Base-by-base conservation (phyloP, 2,113 vertebrate genomes). In the Parotia lawesii region DNA sequence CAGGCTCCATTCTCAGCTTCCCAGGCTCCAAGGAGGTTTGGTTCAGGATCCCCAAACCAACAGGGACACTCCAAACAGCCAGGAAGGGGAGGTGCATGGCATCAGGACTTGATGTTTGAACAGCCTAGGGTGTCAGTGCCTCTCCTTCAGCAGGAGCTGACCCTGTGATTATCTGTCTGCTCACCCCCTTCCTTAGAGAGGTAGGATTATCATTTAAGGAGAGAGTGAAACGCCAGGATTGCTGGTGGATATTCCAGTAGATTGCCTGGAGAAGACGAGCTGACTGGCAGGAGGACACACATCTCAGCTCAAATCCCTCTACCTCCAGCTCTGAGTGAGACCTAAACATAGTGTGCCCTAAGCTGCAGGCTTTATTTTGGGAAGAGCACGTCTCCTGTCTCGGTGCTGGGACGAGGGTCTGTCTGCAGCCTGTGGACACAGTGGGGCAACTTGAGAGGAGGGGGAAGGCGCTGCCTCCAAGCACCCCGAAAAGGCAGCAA, bases 51-150 rank as follows among this genome's bases (percentile, higher is more conserved):
- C 24, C 27, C 48, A 62, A n/a, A 42, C 23, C 44, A 28, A 11
- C 3, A 1, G 33, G 28, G 20, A 54, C 37, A 48, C 25, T 37
- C 83, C 54, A 69, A 5, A 31, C n/a, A 57, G 27, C 24, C 18
- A 12, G 40, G 58, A 50, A 61, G 23, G 47, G 69, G 48, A 72
- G 11, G 27, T 78, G 21, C 23, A 20, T 1, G 3, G 42, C 51
- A 58, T 75, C 61, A 42, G 70, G 66, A 69, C 3, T 3, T 64
- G 9, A 22, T 0, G 1, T 62, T 66, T 73, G 51, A 71, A 29
- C 27, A 71, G 2, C 24, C 38, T 2, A 0, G 5, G 47, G 18
- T 9, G 42, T 66, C 1, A 0, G 33, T 71, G 35, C 51, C 51
- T 67, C 45, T 70, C 5, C 33, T 65, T 24, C 61, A 37, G 47